Conservation (phyloP, 1,140 invertebrate species). For the Augochlora pura region DNA sequence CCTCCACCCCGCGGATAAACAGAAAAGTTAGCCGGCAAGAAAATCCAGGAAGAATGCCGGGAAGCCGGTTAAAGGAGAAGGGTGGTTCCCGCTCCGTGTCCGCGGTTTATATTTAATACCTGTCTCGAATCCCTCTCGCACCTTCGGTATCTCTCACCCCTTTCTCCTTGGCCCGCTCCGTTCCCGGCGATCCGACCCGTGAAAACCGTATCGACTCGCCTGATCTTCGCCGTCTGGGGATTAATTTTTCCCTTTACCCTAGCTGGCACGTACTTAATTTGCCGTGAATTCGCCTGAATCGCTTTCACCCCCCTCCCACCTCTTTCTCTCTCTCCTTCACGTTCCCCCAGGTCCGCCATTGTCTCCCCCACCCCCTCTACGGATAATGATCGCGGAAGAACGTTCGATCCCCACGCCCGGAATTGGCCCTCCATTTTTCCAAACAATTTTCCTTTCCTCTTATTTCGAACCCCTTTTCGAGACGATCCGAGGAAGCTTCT, state of each 20-base stretch:
- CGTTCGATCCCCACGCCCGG: neutral
- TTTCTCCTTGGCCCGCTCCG: neutral
- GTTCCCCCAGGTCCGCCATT: too few species aligned
- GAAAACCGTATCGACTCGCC: slow-evolving; percentile 51
- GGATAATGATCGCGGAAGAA: neutral
- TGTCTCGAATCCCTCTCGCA: slow-evolving; percentile 65
- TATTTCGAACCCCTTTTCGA: neutral
- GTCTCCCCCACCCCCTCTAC: neutral
- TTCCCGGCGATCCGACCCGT: slow-evolving; percentile 45
- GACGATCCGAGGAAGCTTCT: neutral
- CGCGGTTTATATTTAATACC: slow-evolving; percentile 51
- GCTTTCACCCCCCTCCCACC: too few species aligned
- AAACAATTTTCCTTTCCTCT: neutral
- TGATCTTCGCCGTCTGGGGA: slow-evolving; percentile 42
- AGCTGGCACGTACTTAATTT: slow-evolving; percentile 43
- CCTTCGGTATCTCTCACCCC: neutral
- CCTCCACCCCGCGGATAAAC: slow-evolving; percentile 23
- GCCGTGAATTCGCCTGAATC: slow-evolving; percentile 35
- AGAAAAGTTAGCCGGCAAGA: slow-evolving; percentile 33
- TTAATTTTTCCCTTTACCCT: slow-evolving; percentile 49
- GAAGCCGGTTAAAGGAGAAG: slow-evolving; percentile 16
- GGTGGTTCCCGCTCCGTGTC: neutral
- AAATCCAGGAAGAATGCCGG: slow-evolving; percentile 43
- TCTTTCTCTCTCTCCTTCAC: too few species aligned
- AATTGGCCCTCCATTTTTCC: slow-evolving; percentile 6